Base-by-base conservation (phyloP, 1,140 invertebrate genomes). In the Eumeta japonica region DNA sequence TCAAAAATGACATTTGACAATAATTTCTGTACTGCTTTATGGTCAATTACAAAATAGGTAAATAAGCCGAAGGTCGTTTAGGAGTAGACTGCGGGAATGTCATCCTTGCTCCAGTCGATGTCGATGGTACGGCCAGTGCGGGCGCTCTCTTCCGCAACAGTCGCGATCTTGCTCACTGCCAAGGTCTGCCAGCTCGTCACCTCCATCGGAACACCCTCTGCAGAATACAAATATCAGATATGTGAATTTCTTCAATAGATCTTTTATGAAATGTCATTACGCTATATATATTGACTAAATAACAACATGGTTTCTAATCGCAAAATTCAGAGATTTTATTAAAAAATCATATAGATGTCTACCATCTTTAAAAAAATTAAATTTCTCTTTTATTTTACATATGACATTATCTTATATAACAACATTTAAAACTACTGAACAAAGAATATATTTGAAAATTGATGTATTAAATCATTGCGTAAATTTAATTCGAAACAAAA, bases 111-210 rank as follows among this genome's bases (percentile, higher is more conserved):
- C 78, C 77, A 79, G 11, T 58, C 57, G 0, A 82, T 35, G 4
- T 70, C 52, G 0, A 82, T 58, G 18, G 67, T 47, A 46, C 74
- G 58, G 13, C 79, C 76, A 2, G 65, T 76, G 11, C 73, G 73
- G 0, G 70, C 78, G 10, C 81, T 78, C 39, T 80, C 58, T 41
- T 82, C 80, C 16, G 73, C 76, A 0, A 80, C 81, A 0, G 70
- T 55, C 1, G 80, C 81, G 13, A 84, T 79, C 44, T 79, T 81
- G 28, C 55, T 74, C 3, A 81, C 71, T 1, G 80, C 79, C 10
- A 82, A 49, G 2, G 74, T 79, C 36, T 83, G 77, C 30, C 76
- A 71, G 2, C 67, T 58, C 0, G 53, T 61, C 0, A 83, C 73
- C 1, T 53, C 40, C 3, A 62, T 39, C 3, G 74, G 53, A 0